phyloP scores from a whole-genome alignment of 1,140 invertebrate genomes.

The Sitobion miscanthi region DNA sequence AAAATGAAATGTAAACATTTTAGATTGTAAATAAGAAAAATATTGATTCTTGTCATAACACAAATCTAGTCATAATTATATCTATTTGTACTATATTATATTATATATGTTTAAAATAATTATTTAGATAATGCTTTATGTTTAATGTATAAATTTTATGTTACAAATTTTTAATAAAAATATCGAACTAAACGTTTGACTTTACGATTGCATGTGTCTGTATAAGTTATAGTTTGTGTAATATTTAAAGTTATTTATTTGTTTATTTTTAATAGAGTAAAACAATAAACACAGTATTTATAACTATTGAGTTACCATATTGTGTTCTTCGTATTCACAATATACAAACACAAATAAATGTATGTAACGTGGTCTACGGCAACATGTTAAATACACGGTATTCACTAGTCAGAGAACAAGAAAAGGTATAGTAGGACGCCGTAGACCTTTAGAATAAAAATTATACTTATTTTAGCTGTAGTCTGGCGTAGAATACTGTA shows the following conservation, averaged over 20 bases:
- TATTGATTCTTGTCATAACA: constrained; percentile 54
- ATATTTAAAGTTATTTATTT: not conserved
- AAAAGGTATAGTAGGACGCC: no score
- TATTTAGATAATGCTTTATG: not conserved
- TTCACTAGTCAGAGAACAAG: no score
- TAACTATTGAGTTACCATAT: not conserved
- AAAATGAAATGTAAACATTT: not conserved
- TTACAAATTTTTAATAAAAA: constrained; percentile 4
- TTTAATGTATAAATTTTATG: constrained; percentile 4
- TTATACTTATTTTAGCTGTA: no score
- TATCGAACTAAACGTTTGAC: not conserved
- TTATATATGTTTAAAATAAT: constrained; percentile 42
- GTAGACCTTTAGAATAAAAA: no score
- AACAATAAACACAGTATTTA: constrained; percentile 23
- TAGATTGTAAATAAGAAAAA: not conserved
- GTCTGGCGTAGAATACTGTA: no score
- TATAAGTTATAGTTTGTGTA: constrained; percentile 30
- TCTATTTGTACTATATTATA: constrained; percentile 16
- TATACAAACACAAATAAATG: not conserved
- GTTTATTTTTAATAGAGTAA: constrained; percentile 25
- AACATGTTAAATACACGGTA: no score
- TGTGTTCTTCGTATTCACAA: not conserved
- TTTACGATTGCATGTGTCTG: constrained; percentile 3
- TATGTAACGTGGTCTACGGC: no score
- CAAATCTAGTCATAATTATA: constrained; percentile 53